Base-by-base conservation (phyloP, 2,888 invertebrate species). In the Sycophila texana region DNA sequence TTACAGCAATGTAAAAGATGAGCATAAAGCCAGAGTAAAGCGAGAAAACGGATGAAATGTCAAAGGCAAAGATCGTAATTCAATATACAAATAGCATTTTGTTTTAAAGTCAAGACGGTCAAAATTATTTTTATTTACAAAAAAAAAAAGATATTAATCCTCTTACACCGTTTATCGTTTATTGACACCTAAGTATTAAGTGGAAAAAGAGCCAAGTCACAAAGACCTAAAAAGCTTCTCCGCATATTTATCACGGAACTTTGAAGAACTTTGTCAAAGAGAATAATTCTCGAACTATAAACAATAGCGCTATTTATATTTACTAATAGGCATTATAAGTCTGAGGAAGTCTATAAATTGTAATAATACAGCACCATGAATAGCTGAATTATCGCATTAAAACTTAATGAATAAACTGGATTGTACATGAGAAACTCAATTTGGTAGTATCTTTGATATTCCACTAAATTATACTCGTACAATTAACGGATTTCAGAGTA, bases 231-330 rank as follows among this genome's bases (percentile, higher is more conserved):
- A 30, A 30, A 30, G 30, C 30, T 30, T n/a, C n/a, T n/a, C n/a
- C 30, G 30, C 4, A 10, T 7, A 39, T 39, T 39, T 39, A 39
- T 39, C 39, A 39, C 39, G 7, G 39, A 39, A 39, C 10, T 39
- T 10, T 39, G 39, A 39, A 39, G 5, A 71, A 71, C 60, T 71
- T 71, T 60, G 60, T 49, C 49, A 22, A 18, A 60, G 49, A 16
- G 20, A 60, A 30, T n/a, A 81, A 82, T 76, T 79, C 80, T 76
- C 53, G 72, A 83, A 81, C 83, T 81, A 82, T 83, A 85, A 83
- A 63, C 65, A 80, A 83, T 13, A 68, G 57, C 18, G 16, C 53
- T 67, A n/a, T n/a, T 22, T 67, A 49, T 66, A 53, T 53, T 26
- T 26, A 67, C 53, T 53, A n/a, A 10, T 26, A 16, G 26, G 26